Evolutionary conservation across 2,797 vertebrate genomes (phyloP).

Genomic region (Anableps anableps): DNA sequence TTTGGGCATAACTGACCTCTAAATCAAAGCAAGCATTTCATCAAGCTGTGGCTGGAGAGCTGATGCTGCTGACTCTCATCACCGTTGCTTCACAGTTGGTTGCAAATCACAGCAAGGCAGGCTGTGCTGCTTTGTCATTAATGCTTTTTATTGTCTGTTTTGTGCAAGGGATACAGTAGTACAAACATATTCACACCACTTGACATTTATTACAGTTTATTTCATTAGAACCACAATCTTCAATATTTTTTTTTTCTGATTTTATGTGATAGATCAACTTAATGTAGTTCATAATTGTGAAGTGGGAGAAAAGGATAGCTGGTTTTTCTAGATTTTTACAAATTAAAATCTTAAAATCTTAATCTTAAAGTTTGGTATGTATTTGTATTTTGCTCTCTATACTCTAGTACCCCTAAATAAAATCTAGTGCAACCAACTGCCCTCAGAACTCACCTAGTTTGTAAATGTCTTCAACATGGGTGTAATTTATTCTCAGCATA

Average conservation of each 20-base stretch:
- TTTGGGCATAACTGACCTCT: not conserved
- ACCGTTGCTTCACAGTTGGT: not conserved
- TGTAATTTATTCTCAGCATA: not conserved
- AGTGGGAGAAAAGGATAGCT: not conserved
- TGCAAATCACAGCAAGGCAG: not conserved
- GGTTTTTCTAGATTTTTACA: not conserved
- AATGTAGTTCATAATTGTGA: not conserved
- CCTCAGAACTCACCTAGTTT: not conserved
- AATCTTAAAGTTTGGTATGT: not conserved
- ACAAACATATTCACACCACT: not conserved
- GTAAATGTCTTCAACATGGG: not conserved
- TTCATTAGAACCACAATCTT: too few species aligned
- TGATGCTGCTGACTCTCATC: not conserved
- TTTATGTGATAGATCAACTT: not conserved
- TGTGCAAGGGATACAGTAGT: not conserved
- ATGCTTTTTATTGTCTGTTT: not conserved
- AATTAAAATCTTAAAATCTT: not conserved
- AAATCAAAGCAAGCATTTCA: slow-evolving; percentile 2
- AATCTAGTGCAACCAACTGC: too few species aligned
- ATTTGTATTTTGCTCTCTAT: not conserved
- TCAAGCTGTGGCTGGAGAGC: not conserved
- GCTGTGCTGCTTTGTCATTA: not conserved
- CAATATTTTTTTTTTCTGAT: not conserved
- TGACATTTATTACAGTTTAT: not conserved
- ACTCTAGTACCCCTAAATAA: too few species aligned